These are phyloP conservation scores for Brachionus manjavacas DNA, from an alignment of 1,140 invertebrate species.

Conservation along the genomic window DNA sequence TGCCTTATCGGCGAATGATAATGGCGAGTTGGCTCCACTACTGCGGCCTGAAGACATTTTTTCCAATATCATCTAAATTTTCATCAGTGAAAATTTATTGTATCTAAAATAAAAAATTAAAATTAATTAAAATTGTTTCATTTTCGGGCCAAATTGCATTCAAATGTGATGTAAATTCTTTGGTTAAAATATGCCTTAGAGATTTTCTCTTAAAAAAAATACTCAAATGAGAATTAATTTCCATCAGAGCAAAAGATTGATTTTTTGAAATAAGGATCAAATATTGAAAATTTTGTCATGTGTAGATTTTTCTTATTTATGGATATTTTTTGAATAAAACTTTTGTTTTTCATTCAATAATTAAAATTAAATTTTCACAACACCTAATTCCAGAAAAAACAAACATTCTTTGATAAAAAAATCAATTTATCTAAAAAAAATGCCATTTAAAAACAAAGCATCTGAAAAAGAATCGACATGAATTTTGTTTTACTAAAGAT, in stretches of 20 bases:
- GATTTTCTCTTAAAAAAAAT: background rate
- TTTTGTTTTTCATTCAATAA: background rate
- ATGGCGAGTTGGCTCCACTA: constrained; percentile 4
- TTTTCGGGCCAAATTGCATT: background rate
- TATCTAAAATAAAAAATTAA: background rate
- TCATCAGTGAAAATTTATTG: background rate
- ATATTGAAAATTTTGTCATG: background rate
- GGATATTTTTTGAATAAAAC: background rate
- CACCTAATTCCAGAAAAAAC: background rate
- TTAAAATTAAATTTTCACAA: background rate
- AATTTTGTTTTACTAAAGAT: background rate
- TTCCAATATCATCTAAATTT: background rate
- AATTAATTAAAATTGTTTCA: background rate
- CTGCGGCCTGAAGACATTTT: constrained; percentile 4
- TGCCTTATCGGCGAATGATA: constrained; percentile 55
- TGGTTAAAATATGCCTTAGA: background rate
- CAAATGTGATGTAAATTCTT: background rate
- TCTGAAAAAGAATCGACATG: background rate
- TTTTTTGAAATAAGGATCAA: background rate
- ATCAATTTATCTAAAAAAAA: background rate
- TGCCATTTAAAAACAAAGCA: background rate
- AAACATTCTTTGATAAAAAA: background rate
- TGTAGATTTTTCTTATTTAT: background rate
- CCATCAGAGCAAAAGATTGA: background rate
- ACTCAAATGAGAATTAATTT: background rate